Evolutionary conservation across 2,797 vertebrate genomes (phyloP), one percentile per base, ranked within the genome.

Genomic region (Poecile montanus): DNA sequence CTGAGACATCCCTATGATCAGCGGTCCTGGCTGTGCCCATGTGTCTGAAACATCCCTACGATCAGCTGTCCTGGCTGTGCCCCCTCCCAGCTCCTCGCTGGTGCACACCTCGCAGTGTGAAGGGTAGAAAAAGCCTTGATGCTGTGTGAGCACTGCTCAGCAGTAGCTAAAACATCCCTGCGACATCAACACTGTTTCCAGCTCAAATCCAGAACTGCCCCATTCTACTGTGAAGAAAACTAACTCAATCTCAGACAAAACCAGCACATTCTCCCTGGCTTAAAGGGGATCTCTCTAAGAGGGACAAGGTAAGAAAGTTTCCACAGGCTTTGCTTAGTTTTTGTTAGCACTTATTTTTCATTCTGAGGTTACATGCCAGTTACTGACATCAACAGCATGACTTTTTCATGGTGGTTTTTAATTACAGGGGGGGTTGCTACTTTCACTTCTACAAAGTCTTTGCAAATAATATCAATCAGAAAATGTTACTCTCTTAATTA

Each of bases 361-460:
- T 93, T 83, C 75, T 67, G 58, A 92, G 51, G 45, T 91, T 80
- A 30, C 57, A 12, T 68, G 57, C 48, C 61, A 75, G 3, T 88
- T 85, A 20, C 30, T 83, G 51, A 66, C 29, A 65, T 89, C 29
- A 83, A 61, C 22, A 85, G n/a, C 21, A 47, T 68, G 34, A 22
- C 13, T 75, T 93, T 89, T 96, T 95, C 13, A 12, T 56, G 32
- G 40, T 60, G n/a, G 10, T 58, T 54, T 94, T 91, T 90, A 89
- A 91, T 87, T 82, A 38, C 45, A 68, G 42, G 48, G 62, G 32
- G 19, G 4, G 36, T 91, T 8, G 1, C 42, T 91, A 4, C 85
- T 91, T 89, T 57, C 12, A 17, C 70, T 32, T 88, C 89, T 96
- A 87, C 48, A 93, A 84, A 97, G 70, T 48, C 44, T n/a, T 79